Evolutionary conservation across 2,797 vertebrate species (phyloP).

Genomic region (Sebastes glaucus): DNA sequence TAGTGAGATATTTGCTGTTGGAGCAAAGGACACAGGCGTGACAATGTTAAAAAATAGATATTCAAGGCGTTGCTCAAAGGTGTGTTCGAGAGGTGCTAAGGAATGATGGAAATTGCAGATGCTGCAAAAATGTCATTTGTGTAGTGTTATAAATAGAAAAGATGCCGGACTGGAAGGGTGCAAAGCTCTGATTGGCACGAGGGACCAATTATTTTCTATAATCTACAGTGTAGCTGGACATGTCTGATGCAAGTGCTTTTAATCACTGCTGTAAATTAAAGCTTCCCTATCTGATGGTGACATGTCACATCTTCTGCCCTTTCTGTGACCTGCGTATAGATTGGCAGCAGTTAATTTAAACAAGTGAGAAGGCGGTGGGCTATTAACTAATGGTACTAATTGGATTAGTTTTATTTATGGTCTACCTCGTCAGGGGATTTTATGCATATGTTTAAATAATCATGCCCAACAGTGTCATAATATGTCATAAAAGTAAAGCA

Average conservation of each 20-base stretch:
- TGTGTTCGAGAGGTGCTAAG: background rate
- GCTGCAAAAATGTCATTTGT: background rate
- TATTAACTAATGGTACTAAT: background rate
- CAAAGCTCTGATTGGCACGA: background rate
- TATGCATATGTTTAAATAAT: conserved; percentile 1
- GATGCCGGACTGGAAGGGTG: background rate
- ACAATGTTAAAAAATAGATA: conserved; percentile 8
- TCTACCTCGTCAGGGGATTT: background rate
- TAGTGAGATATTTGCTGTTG: conserved; percentile 13
- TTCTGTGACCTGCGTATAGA: background rate
- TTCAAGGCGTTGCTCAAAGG: background rate
- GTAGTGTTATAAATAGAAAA: conserved; percentile 11
- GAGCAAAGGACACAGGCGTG: conserved; percentile 16
- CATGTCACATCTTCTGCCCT: background rate
- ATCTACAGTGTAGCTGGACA: background rate
- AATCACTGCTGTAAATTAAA: conserved; percentile 31
- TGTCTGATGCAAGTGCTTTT: background rate
- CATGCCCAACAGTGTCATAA: background rate
- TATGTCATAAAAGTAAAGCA: background rate
- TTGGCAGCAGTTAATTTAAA: background rate
- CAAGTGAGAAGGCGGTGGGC: background rate
- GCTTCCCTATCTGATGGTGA: conserved; percentile 13
- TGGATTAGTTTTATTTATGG: background rate
- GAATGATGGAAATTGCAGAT: conserved; percentile 9
- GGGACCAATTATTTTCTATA: conserved; percentile 19